These are phyloP conservation scores for Octomys mimax DNA, from an alignment of 2,797 vertebrate genomes.

Conservation along the genomic window DNA sequence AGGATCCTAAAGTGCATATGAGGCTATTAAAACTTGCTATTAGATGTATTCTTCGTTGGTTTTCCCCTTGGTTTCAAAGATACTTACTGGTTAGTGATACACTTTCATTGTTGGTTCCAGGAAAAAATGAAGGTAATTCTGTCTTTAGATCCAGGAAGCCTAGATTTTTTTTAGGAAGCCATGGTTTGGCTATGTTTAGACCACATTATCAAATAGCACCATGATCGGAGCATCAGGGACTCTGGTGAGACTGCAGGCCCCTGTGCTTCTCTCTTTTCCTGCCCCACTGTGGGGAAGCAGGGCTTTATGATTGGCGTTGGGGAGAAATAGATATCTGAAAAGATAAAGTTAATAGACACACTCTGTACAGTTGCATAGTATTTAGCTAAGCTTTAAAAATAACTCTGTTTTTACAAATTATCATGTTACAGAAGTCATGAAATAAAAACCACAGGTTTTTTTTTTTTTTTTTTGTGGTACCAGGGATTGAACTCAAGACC, in stretches of 20 bases:
- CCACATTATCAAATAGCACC: neutral
- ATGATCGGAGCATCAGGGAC: neutral
- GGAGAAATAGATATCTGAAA: neutral
- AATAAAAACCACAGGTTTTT: neutral
- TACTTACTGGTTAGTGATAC: neutral
- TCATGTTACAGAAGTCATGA: neutral
- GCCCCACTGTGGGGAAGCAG: neutral
- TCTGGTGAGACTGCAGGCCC: neutral
- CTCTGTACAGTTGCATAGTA: neutral
- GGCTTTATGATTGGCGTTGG: neutral
- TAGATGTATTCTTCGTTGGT: slow-evolving; percentile 16
- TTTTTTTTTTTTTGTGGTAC: too few species aligned
- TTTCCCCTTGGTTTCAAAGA: neutral
- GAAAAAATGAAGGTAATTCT: neutral
- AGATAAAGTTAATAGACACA: neutral
- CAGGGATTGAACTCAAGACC: too few species aligned
- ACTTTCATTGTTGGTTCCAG: neutral
- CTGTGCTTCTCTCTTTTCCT: neutral
- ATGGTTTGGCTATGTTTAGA: neutral
- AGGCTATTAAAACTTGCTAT: neutral
- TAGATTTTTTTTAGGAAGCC: neutral
- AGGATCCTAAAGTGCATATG: neutral
- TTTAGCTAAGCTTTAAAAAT: neutral
- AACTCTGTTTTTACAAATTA: neutral
- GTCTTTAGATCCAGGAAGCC: neutral